Evolutionary conservation across 1,140 invertebrate genomes (phyloP).

Genomic region (Laupala kohalensis): DNA sequence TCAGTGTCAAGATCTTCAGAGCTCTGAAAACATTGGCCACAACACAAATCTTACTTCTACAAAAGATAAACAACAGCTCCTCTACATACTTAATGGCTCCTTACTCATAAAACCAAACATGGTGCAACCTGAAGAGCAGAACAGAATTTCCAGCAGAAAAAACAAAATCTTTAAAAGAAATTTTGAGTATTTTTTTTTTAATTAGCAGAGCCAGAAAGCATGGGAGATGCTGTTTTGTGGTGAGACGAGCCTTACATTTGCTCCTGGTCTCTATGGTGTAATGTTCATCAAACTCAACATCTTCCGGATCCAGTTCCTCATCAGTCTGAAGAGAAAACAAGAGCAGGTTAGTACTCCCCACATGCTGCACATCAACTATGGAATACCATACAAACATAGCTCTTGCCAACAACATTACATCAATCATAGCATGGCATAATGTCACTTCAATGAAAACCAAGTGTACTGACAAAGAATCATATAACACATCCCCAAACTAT

Average conservation of each 20-base stretch:
- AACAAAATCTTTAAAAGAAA: too few relatives aligned
- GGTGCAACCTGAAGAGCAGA: too few relatives aligned
- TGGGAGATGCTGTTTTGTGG: not conserved
- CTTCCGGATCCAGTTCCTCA: conserved; percentile 75
- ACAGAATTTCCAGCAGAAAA: too few relatives aligned
- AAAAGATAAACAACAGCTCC: not conserved
- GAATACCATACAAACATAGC: not conserved
- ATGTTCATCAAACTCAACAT: conserved; percentile 71
- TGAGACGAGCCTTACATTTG: conserved; percentile 46
- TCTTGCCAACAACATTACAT: too few relatives aligned
- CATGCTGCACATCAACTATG: not conserved
- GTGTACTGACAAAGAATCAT: too few relatives aligned
- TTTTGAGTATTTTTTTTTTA: too few relatives aligned
- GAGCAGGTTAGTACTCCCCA: not conserved
- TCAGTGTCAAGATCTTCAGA: conserved; percentile 49
- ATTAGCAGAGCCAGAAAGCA: not conserved
- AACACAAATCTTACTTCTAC: conserved; percentile 12
- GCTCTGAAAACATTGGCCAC: conserved; percentile 29
- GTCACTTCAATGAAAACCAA: too few relatives aligned
- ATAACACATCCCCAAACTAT: too few relatives aligned
- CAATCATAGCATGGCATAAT: too few relatives aligned
- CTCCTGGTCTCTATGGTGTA: conserved; percentile 70
- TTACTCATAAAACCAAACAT: too few relatives aligned
- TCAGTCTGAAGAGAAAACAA: conserved; percentile 43
- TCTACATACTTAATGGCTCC: not conserved